Conservation (phyloP, 1,140 invertebrate genomes). For the Pogonomyrmex californicus region DNA sequence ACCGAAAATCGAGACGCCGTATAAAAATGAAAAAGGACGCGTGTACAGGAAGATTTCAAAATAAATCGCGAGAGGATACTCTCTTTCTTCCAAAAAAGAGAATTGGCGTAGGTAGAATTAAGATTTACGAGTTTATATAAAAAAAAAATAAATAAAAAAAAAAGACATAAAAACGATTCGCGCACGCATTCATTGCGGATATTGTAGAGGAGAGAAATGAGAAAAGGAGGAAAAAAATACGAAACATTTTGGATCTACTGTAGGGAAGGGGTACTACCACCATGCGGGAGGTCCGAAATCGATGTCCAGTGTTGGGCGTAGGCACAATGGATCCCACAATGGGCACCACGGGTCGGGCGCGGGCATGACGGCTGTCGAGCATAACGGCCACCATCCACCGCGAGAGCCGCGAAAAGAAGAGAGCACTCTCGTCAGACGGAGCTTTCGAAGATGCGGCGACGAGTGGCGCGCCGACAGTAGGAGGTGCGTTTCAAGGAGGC, state of each 20-base stretch:
- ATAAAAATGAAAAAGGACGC: background rate
- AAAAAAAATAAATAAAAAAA: background rate
- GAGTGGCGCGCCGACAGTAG: slow-evolving; percentile 86
- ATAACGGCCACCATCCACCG: slow-evolving; percentile 88
- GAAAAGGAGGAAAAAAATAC: slow-evolving; percentile 22
- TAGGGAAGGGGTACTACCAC: slow-evolving; percentile 85
- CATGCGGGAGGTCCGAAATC: slow-evolving; percentile 80
- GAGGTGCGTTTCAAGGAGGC: slow-evolving; percentile 84
- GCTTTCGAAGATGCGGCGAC: slow-evolving; percentile 86
- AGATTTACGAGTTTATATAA: background rate
- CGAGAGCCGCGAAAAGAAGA: slow-evolving; percentile 87
- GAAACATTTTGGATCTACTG: slow-evolving; percentile 84
- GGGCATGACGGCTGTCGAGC: slow-evolving; percentile 87
- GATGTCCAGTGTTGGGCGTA: slow-evolving; percentile 80
- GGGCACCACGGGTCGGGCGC: slow-evolving; percentile 86
- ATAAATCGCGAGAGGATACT: background rate
- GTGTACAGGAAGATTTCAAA: background rate
- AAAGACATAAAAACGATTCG: background rate
- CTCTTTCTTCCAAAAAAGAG: slow-evolving; percentile 11
- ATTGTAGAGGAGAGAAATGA: background rate
- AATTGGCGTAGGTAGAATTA: slow-evolving; percentile 20
- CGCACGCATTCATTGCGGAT: background rate
- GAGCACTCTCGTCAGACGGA: slow-evolving; percentile 84
- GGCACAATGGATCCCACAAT: slow-evolving; percentile 79
- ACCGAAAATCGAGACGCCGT: background rate